Conservation (phyloP, 2,797 vertebrate genomes). For the Lates japonicus region DNA sequence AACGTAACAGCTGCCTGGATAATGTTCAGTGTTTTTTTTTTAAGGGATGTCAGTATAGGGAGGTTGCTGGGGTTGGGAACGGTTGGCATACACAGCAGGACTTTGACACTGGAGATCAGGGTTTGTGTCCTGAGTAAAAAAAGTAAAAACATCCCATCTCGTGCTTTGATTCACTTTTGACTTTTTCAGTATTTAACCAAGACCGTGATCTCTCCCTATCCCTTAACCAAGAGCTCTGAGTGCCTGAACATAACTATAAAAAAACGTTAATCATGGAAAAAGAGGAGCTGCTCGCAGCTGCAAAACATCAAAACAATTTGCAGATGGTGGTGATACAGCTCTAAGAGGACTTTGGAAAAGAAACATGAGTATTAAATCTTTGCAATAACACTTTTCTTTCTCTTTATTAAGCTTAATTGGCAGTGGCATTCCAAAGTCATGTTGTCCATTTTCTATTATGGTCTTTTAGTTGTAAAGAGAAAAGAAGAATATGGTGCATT, state of each 20-base stretch:
- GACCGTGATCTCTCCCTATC: constrained; percentile 21
- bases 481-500: not conserved
- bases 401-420: constrained; percentile 17
- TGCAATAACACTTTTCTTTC: constrained; percentile 38
- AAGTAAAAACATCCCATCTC: constrained; percentile 34
- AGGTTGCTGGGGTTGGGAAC: not conserved
- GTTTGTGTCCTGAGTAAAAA: not conserved
- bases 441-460: constrained; percentile 1
- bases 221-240: constrained; percentile 27
- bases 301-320: constrained; percentile 43
- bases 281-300: constrained; percentile 49
- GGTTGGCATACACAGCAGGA: not conserved
- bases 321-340: constrained; percentile 15
- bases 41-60: not conserved
- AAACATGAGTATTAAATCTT: constrained; percentile 16
- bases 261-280: constrained; percentile 50
- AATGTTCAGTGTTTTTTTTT: not conserved
- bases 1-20: not conserved
- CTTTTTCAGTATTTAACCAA: constrained; percentile 27
- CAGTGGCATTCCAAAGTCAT: constrained; percentile 8
- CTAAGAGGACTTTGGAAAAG: not conserved
- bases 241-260: constrained; percentile 41
- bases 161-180: constrained; percentile 20
- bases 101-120: not conserved
- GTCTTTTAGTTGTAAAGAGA: not conserved